Conservation (phyloP, 2,113 vertebrate genomes). For the Variabilichromis moorii region DNA sequence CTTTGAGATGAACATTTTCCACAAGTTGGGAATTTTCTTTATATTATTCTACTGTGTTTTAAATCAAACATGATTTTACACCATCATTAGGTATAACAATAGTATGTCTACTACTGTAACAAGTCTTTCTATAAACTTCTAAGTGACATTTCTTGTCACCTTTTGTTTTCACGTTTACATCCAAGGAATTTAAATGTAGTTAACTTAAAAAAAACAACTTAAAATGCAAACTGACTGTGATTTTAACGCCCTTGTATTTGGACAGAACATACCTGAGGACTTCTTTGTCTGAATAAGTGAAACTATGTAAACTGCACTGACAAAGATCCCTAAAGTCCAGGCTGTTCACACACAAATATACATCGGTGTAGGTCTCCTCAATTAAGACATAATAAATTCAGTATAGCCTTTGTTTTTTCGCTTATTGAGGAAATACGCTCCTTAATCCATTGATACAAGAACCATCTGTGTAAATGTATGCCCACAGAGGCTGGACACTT, state of each 20-base stretch:
- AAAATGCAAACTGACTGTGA: background rate
- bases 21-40: background rate
- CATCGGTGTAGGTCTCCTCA: constrained; percentile 55
- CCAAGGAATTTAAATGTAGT: background rate
- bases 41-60: background rate
- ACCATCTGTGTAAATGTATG: constrained; percentile 74
- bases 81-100: background rate
- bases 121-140: background rate
- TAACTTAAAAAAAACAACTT: background rate
- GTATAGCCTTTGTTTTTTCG: constrained; percentile 47
- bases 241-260: background rate
- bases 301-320: constrained; percentile 13
- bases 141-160: background rate
- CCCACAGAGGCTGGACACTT: constrained; percentile 50
- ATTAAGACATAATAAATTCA: constrained; percentile 72
- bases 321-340: constrained; percentile 7
- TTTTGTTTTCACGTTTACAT: background rate
- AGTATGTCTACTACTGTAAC: background rate
- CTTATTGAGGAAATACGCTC: constrained; percentile 66
- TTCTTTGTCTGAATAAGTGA: constrained; percentile 14
- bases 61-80: background rate
- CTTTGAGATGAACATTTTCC: background rate
- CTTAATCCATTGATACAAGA: constrained; percentile 68
- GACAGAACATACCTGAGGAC: constrained; percentile 2
- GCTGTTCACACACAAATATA: constrained; percentile 59